Percentiles rank a stretch among this genome's conserved stretches.
phyloP scores from a whole-genome alignment of 2,888 invertebrate species.

The Apamea monoglypha region DNA sequence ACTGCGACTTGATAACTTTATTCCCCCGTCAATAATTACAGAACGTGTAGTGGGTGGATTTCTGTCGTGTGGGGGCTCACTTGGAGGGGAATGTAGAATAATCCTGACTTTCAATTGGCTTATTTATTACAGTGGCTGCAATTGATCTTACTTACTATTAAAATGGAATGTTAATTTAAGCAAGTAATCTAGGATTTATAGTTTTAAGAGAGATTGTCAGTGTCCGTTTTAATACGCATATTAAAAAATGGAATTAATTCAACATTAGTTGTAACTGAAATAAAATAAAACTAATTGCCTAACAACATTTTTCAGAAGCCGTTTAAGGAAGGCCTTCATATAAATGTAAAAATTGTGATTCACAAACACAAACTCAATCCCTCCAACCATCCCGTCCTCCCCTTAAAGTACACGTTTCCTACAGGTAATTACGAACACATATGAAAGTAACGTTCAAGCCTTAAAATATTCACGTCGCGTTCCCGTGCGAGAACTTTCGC shows the following conservation, averaged over 20 bases:
- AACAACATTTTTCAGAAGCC: not conserved
- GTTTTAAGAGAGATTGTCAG: too few species aligned
- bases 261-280: too few species aligned
- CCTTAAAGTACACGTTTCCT: conserved; percentile 26
- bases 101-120: conserved; percentile 18
- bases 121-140: not conserved
- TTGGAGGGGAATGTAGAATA: conserved; percentile 16
- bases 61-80: not conserved
- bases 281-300: not conserved
- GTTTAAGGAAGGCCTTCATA: not conserved
- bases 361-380: not conserved
- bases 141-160: not conserved
- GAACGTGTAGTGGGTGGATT: conserved; percentile 30
- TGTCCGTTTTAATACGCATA: not conserved
- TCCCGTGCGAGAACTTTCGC: conserved; percentile 63
- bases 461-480: conserved; percentile 67
- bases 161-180: not conserved
- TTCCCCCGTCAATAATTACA: conserved; percentile 62
- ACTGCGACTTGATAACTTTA: conserved; percentile 51
- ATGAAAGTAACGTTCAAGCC: conserved; percentile 64
- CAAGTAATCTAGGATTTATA: not conserved
- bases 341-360: conserved; percentile 15
- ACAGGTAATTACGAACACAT: conserved; percentile 67
- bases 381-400: conserved; percentile 3
- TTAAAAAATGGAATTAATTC: not conserved